Evolutionary conservation across 2,797 vertebrate species (phyloP).

Genomic region (Arctocebus calabarensis): DNA sequence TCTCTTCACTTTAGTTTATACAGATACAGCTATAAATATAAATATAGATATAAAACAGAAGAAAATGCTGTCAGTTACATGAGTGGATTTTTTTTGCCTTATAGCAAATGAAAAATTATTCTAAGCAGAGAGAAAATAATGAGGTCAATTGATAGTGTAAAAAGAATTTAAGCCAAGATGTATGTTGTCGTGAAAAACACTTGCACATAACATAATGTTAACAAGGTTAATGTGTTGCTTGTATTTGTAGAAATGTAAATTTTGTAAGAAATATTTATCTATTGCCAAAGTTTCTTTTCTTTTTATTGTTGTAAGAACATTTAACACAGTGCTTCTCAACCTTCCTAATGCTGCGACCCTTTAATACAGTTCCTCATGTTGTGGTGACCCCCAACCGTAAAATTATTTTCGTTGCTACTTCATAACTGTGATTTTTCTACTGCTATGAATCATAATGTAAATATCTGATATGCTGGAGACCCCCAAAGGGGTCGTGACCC

Average conservation of each 20-base stretch:
- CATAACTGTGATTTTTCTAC: too few relatives aligned
- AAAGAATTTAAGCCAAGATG: constrained; percentile 80
- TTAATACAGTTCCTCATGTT: too few relatives aligned
- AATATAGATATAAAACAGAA: not conserved
- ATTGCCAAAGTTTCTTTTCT: not conserved
- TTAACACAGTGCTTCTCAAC: not conserved
- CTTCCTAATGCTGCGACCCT: too few relatives aligned
- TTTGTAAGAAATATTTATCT: not conserved
- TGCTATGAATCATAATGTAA: too few relatives aligned
- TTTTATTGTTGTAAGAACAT: not conserved
- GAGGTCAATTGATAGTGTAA: constrained; percentile 72
- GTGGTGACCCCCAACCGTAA: too few relatives aligned
- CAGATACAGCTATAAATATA: not conserved
- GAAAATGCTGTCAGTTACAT: not conserved
- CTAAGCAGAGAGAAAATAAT: constrained; percentile 79
- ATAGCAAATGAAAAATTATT: constrained; percentile 76
- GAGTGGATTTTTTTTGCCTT: not conserved
- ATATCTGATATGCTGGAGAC: too few relatives aligned
- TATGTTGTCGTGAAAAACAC: constrained; percentile 64
- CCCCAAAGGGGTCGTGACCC: too few relatives aligned
- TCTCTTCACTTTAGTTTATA: not conserved
- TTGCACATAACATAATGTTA: constrained; percentile 46
- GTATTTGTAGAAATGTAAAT: constrained; percentile 67
- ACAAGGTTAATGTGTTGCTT: constrained; percentile 68
- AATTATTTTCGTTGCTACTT: too few relatives aligned